phyloP scores from a whole-genome alignment of 1,140 invertebrate species.

The Tetragnatha versicolor region DNA sequence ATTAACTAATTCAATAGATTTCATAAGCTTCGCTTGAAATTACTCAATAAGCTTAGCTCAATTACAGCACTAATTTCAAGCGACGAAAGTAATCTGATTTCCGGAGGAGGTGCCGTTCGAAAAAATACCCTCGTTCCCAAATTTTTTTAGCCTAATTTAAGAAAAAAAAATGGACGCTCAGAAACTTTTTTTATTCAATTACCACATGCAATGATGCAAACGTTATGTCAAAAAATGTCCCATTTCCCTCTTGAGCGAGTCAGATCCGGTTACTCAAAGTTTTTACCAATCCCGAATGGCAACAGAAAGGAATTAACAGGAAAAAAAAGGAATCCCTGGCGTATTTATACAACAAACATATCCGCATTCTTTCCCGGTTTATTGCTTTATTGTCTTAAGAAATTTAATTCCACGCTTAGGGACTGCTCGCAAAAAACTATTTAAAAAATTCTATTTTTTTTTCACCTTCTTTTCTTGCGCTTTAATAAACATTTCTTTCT shows the following conservation, averaged over 20 bases:
- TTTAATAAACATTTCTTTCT: constrained; percentile 53
- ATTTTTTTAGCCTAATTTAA: neutral
- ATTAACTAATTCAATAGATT: constrained; percentile 1
- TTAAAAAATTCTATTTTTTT: constrained; percentile 10
- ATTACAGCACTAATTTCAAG: constrained; percentile 40
- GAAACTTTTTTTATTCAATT: constrained; percentile 30
- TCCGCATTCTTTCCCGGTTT: constrained; percentile 3
- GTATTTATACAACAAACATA: constrained; percentile 13
- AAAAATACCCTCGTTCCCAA: constrained; percentile 16
- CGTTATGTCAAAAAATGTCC: constrained; percentile 49
- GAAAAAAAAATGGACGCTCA: neutral
- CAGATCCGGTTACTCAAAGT: constrained; percentile 6
- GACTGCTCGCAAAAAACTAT: neutral
- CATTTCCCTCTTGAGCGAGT: neutral
- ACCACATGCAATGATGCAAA: constrained; percentile 35
- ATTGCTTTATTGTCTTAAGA: constrained; percentile 37
- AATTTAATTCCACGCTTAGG: constrained; percentile 37
- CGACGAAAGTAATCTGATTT: constrained; percentile 37
- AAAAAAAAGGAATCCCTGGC: neutral
- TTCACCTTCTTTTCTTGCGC: constrained; percentile 36
- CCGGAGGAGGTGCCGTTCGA: neutral
- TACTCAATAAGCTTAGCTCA: constrained; percentile 9
- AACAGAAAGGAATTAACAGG: constrained; percentile 15
- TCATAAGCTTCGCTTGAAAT: neutral
- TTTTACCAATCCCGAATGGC: neutral